Conservation (phyloP, 2,797 vertebrate genomes). For the Sebastes baramenuke region DNA sequence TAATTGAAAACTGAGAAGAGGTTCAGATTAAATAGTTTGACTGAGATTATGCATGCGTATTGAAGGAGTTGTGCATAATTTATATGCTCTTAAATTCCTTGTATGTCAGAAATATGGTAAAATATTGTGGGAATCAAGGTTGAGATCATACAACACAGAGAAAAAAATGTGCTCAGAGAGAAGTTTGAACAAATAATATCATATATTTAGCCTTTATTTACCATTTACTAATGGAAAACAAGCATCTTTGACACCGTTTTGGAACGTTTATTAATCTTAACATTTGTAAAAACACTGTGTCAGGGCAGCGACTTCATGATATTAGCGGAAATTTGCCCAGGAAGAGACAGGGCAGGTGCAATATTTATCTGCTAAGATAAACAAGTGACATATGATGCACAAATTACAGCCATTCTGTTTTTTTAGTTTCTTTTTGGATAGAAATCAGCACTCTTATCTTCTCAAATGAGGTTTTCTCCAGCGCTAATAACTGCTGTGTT, state of each 20-base stretch:
- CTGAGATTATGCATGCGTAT: conserved; percentile 18
- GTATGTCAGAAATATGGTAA: conserved; percentile 24
- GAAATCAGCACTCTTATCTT: conserved; percentile 59
- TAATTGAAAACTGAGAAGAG: conserved; percentile 29
- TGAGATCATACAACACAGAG: neutral
- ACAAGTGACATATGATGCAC: conserved; percentile 43
- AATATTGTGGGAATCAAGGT: conserved; percentile 28
- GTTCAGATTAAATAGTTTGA: conserved; percentile 26
- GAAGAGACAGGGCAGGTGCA: conserved; percentile 11
- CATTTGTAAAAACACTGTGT: neutral
- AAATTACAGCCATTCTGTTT: conserved; percentile 49
- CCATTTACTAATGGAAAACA: neutral
- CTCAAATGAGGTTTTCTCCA: conserved; percentile 78
- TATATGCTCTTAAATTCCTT: neutral
- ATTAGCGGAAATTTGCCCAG: neutral
- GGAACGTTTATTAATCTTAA: neutral
- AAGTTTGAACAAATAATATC: neutral
- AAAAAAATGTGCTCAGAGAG: neutral
- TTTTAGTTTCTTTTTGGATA: conserved; percentile 10
- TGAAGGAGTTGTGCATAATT: conserved; percentile 4
- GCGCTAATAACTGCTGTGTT: conserved; percentile 93
- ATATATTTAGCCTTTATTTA: neutral
- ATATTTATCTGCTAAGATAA: conserved; percentile 44
- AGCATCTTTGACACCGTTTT: neutral
- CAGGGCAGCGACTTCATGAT: neutral